phyloP scores from a whole-genome alignment of 2,888 invertebrate genomes.

The Aspidapion aeneum region DNA sequence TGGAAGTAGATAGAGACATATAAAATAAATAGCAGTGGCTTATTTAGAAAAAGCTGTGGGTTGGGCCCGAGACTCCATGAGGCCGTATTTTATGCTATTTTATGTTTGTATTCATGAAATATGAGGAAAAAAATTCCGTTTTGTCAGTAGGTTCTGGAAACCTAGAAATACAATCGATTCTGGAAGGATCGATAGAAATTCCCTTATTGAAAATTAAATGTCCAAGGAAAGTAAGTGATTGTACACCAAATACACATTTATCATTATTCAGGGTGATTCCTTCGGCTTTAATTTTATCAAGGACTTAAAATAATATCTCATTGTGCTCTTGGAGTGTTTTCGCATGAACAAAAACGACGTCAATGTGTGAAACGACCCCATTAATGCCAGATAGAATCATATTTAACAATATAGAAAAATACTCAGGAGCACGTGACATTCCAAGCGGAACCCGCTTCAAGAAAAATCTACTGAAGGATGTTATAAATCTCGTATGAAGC shows the following conservation, averaged over 20 bases:
- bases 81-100: too few relatives aligned
- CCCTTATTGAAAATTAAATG: too few relatives aligned
- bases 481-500: too few relatives aligned
- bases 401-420: not conserved
- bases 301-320: constrained; percentile 3
- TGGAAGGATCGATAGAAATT: too few relatives aligned
- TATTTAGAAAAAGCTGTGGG: too few relatives aligned
- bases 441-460: constrained; percentile 22
- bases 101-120: too few relatives aligned
- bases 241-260: constrained; percentile 5
- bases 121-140: constrained; percentile 3
- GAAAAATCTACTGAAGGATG: constrained; percentile 19
- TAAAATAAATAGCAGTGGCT: too few relatives aligned
- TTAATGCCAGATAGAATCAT: constrained; percentile 3
- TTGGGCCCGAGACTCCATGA: too few relatives aligned
- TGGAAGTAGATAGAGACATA: too few relatives aligned
- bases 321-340: constrained; percentile 3
- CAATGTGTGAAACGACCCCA: constrained; percentile 6
- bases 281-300: constrained; percentile 5
- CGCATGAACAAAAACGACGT: too few relatives aligned
- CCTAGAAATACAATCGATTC: constrained; percentile 2
- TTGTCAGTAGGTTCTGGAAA: constrained; percentile 7
- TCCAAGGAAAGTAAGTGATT: too few relatives aligned
- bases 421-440: constrained; percentile 8
- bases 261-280: constrained; percentile 8